Conservation (phyloP, 2,888 invertebrate species). For the Spodoptera exigua region DNA sequence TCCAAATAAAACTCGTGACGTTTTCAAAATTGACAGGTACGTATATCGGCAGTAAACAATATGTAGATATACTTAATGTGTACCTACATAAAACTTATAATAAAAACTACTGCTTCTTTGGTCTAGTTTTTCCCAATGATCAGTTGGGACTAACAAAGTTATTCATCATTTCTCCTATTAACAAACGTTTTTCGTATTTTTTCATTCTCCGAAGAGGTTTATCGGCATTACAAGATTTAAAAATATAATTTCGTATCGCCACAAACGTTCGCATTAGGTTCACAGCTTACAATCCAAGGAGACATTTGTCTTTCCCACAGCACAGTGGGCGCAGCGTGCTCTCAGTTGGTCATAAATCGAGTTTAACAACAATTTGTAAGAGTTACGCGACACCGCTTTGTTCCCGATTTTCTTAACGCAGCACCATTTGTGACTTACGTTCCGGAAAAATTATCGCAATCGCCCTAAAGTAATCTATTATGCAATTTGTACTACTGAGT, state of each 20-base stretch:
- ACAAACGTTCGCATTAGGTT: slow-evolving; percentile 45
- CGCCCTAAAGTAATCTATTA: slow-evolving; percentile 33
- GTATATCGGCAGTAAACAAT: too few relatives aligned
- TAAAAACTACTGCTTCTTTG: too few relatives aligned
- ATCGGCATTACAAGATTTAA: slow-evolving; percentile 53
- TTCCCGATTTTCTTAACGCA: slow-evolving; percentile 40
- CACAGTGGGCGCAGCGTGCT: slow-evolving; percentile 53
- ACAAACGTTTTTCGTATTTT: not conserved
- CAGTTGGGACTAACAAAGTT: too few relatives aligned
- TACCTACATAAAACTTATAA: too few relatives aligned
- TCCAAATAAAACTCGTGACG: not conserved
- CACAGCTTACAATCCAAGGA: slow-evolving; percentile 48
- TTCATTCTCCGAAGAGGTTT: slow-evolving; percentile 21
- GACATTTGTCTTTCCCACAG: slow-evolving; percentile 56
- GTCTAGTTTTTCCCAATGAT: too few relatives aligned
- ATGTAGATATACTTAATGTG: too few relatives aligned
- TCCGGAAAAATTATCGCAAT: slow-evolving; percentile 49
- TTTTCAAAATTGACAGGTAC: not conserved
- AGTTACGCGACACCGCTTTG: slow-evolving; percentile 53
- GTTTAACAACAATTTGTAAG: slow-evolving; percentile 66
- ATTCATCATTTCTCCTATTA: too few relatives aligned
- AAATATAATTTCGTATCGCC: slow-evolving; percentile 45
- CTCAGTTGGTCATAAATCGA: slow-evolving; percentile 62
- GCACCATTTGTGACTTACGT: slow-evolving; percentile 56
- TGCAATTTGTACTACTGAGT: slow-evolving; percentile 26